A percentile compares a stretch with the other conserved stretches of the same genome.
Conservation (phyloP, 2,888 invertebrate species). For the Hetaerina titia region DNA sequence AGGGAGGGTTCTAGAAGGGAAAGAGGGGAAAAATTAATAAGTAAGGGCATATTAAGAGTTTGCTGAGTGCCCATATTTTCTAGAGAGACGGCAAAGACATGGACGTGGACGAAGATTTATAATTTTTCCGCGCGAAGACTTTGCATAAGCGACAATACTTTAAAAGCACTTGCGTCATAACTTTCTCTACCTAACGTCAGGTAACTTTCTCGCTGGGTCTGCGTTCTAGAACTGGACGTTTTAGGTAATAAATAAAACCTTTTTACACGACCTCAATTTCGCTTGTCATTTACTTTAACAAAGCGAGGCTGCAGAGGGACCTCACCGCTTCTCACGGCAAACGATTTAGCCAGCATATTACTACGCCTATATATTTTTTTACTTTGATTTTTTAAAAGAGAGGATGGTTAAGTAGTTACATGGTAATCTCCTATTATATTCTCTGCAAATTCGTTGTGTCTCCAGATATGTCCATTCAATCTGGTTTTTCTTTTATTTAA, state of each 20-base stretch:
- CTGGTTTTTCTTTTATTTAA: no score
- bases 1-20: background rate
- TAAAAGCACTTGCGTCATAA: background rate
- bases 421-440: no score
- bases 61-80: slow-evolving; percentile 43
- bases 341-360: no score
- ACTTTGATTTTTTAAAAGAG: no score
- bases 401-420: no score
- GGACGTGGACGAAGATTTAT: background rate
- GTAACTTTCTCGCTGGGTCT: background rate
- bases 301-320: no score
- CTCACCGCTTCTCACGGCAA: no score
- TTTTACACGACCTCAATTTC: background rate
- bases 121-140: background rate
- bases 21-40: slow-evolving; percentile 46
- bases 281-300: background rate
- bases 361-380: no score
- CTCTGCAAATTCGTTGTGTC: no score
- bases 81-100: background rate
- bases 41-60: slow-evolving; percentile 55
- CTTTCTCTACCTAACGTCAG: background rate
- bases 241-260: background rate
- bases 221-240: background rate
- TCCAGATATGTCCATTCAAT: no score
- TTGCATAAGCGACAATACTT: background rate